A percentile compares a stretch with the other conserved stretches of the same genome.
phyloP scores from a whole-genome alignment of 2,888 invertebrate genomes.

The Perithous albicinctus region DNA sequence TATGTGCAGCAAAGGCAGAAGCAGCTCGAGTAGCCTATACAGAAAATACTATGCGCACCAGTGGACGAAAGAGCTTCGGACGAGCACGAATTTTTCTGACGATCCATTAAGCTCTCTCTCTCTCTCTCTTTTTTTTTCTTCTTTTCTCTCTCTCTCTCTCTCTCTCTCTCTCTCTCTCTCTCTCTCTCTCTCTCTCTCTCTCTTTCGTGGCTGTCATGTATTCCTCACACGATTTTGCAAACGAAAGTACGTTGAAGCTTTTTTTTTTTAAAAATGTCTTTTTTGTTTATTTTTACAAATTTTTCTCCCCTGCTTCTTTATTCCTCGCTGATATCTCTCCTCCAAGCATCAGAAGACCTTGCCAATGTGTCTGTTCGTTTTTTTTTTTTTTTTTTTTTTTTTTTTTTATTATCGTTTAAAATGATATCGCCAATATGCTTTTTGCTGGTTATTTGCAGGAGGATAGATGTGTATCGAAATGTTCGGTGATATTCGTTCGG shows the following conservation, averaged over 20 bases:
- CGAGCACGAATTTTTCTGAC: slow-evolving; percentile 48
- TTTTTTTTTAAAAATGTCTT: no score
- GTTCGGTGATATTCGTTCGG: neutral
- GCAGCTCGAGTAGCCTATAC: slow-evolving; percentile 16
- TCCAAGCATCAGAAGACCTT: neutral
- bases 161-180: no score
- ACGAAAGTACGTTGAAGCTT: slow-evolving; percentile 28
- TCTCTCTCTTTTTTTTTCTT: no score
- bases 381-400: no score
- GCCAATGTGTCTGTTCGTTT: neutral
- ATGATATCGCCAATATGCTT: neutral
- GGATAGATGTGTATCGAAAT: slow-evolving; percentile 7
- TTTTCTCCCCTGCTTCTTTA: slow-evolving; percentile 42
- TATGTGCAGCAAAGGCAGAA: slow-evolving; percentile 6
- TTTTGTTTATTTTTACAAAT: no score
- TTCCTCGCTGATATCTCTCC: neutral
- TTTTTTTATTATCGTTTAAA: no score
- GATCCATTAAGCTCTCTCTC: slow-evolving; percentile 61
- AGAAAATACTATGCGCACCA: slow-evolving; percentile 43
- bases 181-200: no score
- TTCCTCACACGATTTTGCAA: slow-evolving; percentile 41
- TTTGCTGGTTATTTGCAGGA: neutral
- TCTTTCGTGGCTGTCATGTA: slow-evolving; percentile 34
- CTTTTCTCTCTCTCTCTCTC: no score
- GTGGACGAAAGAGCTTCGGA: slow-evolving; percentile 55